These are phyloP conservation scores for Lysiphlebus fabarum DNA, from an alignment of 1,140 invertebrate species.

Conservation along the genomic window DNA sequence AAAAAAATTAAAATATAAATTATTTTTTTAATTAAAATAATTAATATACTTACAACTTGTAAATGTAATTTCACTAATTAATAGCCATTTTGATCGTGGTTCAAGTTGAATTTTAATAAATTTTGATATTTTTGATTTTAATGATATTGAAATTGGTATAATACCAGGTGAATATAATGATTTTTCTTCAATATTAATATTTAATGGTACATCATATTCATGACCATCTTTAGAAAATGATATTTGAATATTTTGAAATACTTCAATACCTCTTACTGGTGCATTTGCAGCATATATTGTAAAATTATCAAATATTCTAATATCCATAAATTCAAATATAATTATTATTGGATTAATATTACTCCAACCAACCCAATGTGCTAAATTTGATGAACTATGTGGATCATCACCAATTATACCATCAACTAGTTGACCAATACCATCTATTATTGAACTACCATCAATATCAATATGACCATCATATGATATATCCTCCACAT, in stretches of 20 bases:
- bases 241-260: constrained; percentile 68
- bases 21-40: constrained; percentile 4
- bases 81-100: constrained; percentile 82
- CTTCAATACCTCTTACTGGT: constrained; percentile 68
- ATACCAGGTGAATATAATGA: constrained; percentile 19
- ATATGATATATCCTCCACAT: constrained; percentile 86
- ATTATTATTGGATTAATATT: constrained; percentile 66
- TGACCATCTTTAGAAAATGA: constrained; percentile 79
- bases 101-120: constrained; percentile 75
- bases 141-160: constrained; percentile 16
- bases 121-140: constrained; percentile 71
- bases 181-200: constrained; percentile 36
- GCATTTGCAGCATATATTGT: constrained; percentile 76
- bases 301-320: constrained; percentile 72
- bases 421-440: constrained; percentile 83
- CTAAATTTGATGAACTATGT: constrained; percentile 32
- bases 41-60: constrained; percentile 63
- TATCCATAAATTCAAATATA: constrained; percentile 74
- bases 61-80: constrained; percentile 83
- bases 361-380: constrained; percentile 83
- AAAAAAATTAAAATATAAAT: constrained; percentile 15
- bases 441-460: constrained; percentile 62
- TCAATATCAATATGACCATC: constrained; percentile 71
- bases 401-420: constrained; percentile 42
- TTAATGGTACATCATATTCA: constrained; percentile 60